phyloP scores from a whole-genome alignment of 2,888 invertebrate genomes.

The Gandaritis pyraliata region DNA sequence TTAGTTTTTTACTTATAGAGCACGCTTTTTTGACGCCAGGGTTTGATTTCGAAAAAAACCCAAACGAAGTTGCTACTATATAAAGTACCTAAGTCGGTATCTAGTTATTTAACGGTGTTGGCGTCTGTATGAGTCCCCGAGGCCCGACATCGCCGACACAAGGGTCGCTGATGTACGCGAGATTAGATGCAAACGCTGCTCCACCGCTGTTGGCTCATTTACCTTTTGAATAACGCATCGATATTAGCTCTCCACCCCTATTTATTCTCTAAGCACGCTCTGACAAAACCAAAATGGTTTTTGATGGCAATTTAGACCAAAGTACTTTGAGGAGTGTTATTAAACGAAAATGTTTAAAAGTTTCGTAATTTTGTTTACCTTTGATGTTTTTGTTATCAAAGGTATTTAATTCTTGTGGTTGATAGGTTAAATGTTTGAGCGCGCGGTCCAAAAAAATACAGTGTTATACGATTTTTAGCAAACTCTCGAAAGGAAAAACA shows the following conservation, averaged over 20 bases:
- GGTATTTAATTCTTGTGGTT: not conserved
- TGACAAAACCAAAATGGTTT: conserved; percentile 40
- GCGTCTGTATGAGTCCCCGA: conserved; percentile 55
- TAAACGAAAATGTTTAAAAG: not conserved
- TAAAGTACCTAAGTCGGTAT: conserved; percentile 42
- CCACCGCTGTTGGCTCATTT: conserved; percentile 78
- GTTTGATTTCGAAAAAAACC: too few relatives aligned
- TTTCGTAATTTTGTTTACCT: conserved; percentile 23
- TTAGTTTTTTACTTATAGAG: too few relatives aligned
- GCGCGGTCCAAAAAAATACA: not conserved
- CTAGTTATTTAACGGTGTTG: conserved; percentile 45
- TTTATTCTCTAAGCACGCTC: conserved; percentile 37
- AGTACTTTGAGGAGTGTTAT: not conserved
- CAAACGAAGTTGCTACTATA: conserved; percentile 1
- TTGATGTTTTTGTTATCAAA: not conserved
- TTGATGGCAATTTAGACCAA: conserved; percentile 37
- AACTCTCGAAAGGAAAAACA: not conserved
- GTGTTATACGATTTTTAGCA: not conserved
- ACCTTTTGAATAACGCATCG: conserved; percentile 77
- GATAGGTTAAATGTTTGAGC: not conserved
- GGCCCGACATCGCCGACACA: conserved; percentile 44
- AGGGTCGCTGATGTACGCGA: conserved; percentile 65
- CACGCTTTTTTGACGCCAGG: too few relatives aligned
- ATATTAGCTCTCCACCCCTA: conserved; percentile 60
- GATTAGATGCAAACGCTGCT: conserved; percentile 81